These are phyloP conservation scores for Hypomesus transpacificus DNA, from an alignment of 2,113 vertebrate species.

Conservation along the genomic window DNA sequence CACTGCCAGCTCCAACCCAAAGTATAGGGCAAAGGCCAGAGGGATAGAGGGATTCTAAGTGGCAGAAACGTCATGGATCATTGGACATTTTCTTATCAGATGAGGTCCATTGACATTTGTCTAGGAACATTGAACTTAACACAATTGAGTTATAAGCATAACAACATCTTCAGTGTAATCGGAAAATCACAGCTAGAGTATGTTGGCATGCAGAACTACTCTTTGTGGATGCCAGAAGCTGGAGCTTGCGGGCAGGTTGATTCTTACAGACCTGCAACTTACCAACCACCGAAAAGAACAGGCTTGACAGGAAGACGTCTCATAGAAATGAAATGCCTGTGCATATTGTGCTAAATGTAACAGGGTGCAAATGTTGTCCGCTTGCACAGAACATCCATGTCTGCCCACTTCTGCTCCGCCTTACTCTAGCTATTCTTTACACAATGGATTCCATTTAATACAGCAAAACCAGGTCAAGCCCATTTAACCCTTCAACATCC, in stretches of 20 bases:
- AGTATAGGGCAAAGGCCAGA: constrained; percentile 43
- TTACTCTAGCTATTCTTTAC: constrained; percentile 25
- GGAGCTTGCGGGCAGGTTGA: no score
- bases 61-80: constrained; percentile 57
- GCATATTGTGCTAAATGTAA: neutral
- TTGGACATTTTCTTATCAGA: constrained; percentile 31
- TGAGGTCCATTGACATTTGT: neutral
- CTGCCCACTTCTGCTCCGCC: constrained; percentile 27
- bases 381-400: constrained; percentile 22
- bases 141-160: neutral
- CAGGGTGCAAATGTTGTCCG: constrained; percentile 35
- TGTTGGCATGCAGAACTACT: no score
- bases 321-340: no score
- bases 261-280: no score
- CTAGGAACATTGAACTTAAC: constrained; percentile 2
- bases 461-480: constrained; percentile 50
- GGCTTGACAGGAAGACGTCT: no score
- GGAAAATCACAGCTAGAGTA: neutral
- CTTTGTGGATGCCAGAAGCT: no score
- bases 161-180: neutral
- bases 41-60: constrained; percentile 44
- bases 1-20: constrained; percentile 17
- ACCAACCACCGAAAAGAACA: no score
- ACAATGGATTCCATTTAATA: constrained; percentile 37
- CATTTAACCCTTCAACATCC: constrained; percentile 58